A percentile compares a stretch with the other conserved stretches of the same genome.
Conservation (phyloP, 2,797 vertebrate species). For the Peromyscus eremicus region DNA sequence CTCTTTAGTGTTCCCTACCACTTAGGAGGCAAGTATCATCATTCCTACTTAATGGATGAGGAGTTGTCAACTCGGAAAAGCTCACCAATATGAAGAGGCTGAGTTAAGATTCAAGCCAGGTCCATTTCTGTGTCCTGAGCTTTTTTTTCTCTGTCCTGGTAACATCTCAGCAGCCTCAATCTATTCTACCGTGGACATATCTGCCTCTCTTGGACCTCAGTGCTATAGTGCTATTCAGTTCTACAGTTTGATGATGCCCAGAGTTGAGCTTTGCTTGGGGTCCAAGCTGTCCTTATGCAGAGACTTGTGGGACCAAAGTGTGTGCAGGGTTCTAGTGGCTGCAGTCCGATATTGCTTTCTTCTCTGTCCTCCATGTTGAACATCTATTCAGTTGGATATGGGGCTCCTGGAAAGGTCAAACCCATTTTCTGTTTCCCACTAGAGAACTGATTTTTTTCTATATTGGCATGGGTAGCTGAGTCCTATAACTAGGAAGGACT, state of each 20-base stretch:
- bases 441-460: not conserved
- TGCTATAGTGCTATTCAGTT: not conserved
- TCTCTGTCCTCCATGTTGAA: not conserved
- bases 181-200: not conserved
- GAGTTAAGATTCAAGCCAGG: slow-evolving; percentile 2
- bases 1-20: not conserved
- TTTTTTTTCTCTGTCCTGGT: not conserved
- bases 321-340: not conserved
- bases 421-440: not conserved
- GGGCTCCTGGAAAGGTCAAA: not conserved
- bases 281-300: not conserved
- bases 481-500: not conserved
- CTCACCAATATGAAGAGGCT: not conserved
- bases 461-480: not conserved
- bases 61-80: slow-evolving; percentile 28
- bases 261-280: not conserved
- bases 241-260: not conserved
- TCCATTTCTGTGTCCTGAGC: not conserved
- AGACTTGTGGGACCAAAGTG: not conserved
- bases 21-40: not conserved
- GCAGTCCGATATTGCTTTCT: not conserved
- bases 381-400: not conserved
- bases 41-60: slow-evolving; percentile 10
- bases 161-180: not conserved
- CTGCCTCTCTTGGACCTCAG: not conserved